These are phyloP conservation scores for Tautogolabrus adspersus DNA, from an alignment of 2,113 vertebrate species.

Conservation along the genomic window DNA sequence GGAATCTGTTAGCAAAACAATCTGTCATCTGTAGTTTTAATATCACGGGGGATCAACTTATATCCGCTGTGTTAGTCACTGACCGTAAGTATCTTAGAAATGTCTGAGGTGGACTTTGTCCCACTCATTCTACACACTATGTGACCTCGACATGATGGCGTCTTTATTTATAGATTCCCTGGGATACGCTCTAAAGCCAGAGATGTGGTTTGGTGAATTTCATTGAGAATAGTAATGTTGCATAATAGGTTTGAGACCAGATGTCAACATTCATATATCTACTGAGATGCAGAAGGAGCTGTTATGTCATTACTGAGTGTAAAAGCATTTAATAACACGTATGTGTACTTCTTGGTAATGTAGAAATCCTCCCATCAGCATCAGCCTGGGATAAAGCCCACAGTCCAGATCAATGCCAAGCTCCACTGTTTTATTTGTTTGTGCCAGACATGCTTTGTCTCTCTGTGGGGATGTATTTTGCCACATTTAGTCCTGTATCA, in stretches of 20 bases:
- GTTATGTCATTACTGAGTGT: conserved; percentile 60
- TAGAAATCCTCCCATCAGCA: conserved; percentile 54
- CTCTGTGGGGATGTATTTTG: conserved; percentile 10
- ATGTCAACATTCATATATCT: conserved; percentile 19
- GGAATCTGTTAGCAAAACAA: conserved; percentile 8
- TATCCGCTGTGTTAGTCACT: conserved; percentile 20
- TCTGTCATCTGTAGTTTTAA: conserved; percentile 8
- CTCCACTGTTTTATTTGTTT: conserved; percentile 35
- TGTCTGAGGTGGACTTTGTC: conserved; percentile 27
- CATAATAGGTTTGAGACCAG: conserved; percentile 50
- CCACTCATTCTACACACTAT: neutral
- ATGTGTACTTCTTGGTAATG: conserved; percentile 26
- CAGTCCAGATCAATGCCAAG: conserved; percentile 3
- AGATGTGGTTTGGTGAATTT: conserved; percentile 31
- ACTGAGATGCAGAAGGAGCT: conserved; percentile 47
- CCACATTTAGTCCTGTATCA: conserved; percentile 39
- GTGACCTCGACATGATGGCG: conserved; percentile 8
- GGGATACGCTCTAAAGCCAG: conserved; percentile 2
- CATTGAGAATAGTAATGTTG: conserved; percentile 49
- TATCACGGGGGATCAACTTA: conserved; percentile 9
- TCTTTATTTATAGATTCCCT: conserved; percentile 56
- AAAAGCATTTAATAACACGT: conserved; percentile 35
- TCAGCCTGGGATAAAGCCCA: conserved; percentile 30
- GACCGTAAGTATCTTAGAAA: conserved; percentile 34
- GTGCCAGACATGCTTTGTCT: conserved; percentile 45